A percentile compares a stretch with the other conserved stretches of the same genome.
Evolutionary conservation across 2,888 invertebrate species (phyloP).

Genomic region (Noctua janthe): DNA sequence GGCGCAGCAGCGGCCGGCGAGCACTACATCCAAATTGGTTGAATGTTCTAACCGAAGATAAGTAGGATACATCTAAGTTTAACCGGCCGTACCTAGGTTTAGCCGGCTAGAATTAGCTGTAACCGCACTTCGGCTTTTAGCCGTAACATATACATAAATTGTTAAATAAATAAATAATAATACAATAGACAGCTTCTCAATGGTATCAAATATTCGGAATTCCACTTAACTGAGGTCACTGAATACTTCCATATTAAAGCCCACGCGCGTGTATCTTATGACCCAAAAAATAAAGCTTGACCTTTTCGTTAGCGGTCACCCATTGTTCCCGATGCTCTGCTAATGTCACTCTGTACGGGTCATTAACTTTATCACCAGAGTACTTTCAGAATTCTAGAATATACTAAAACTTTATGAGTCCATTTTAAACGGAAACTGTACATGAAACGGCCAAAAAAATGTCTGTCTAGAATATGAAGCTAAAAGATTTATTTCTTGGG

Average conservation of each 20-base stretch:
- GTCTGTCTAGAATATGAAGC: conserved; percentile 69
- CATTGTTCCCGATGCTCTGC: conserved; percentile 19
- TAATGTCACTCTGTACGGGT: conserved; percentile 43
- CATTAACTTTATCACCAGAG: conserved; percentile 53
- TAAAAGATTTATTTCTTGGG: conserved; percentile 63
- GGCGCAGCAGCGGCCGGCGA: no score
- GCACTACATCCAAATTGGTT: no score
- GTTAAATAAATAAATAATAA: not conserved
- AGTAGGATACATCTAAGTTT: no score
- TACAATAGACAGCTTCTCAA: not conserved
- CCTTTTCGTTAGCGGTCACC: conserved; percentile 29
- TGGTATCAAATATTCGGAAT: not conserved
- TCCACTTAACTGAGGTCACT: not conserved
- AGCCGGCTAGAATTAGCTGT: no score
- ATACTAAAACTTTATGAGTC: conserved; percentile 58
- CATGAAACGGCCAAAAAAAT: conserved; percentile 69
- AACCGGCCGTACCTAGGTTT: no score
- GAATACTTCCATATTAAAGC: conserved; percentile 12
- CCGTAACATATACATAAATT: no score
- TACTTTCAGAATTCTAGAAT: conserved; percentile 42
- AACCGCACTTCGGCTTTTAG: no score
- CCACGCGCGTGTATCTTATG: conserved; percentile 14
- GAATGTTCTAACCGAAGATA: no score
- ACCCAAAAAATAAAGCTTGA: conserved; percentile 41
- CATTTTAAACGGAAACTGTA: conserved; percentile 68